Evolutionary conservation across 2,113 vertebrate species (phyloP).

Genomic region (Carollia perspicillata): DNA sequence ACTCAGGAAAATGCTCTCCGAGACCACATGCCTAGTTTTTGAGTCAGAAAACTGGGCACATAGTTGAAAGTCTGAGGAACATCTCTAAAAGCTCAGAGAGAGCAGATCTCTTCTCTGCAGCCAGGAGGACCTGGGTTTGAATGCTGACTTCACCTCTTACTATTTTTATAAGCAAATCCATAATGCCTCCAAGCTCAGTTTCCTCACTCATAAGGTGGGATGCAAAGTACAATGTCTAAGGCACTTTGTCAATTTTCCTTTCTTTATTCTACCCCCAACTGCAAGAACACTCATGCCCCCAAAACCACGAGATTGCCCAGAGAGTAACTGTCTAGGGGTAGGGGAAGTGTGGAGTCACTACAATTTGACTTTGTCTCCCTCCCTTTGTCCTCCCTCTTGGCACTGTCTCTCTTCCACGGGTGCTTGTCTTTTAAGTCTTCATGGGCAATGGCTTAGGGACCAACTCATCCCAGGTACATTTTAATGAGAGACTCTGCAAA

Average conservation of each 20-base stretch:
- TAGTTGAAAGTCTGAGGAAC: background rate
- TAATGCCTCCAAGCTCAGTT: background rate
- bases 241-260: background rate
- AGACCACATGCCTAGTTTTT: no score
- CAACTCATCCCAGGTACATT: constrained; percentile 33
- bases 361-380: background rate
- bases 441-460: background rate
- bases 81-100: background rate
- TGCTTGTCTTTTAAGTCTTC: constrained; percentile 23
- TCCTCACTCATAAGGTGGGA: background rate
- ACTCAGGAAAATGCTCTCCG: no score
- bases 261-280: background rate
- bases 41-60: no score
- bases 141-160: background rate
- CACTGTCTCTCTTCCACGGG: background rate
- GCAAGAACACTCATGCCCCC: background rate
- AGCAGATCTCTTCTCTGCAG: background rate
- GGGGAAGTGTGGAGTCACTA: background rate
- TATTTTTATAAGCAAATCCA: background rate
- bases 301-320: background rate
- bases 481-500: constrained; percentile 54
- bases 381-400: background rate
- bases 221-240: background rate
- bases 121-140: background rate
- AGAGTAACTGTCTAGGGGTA: background rate